These are phyloP conservation scores for Chymomyza costata DNA, from an alignment of 1,140 invertebrate species.

Conservation along the genomic window DNA sequence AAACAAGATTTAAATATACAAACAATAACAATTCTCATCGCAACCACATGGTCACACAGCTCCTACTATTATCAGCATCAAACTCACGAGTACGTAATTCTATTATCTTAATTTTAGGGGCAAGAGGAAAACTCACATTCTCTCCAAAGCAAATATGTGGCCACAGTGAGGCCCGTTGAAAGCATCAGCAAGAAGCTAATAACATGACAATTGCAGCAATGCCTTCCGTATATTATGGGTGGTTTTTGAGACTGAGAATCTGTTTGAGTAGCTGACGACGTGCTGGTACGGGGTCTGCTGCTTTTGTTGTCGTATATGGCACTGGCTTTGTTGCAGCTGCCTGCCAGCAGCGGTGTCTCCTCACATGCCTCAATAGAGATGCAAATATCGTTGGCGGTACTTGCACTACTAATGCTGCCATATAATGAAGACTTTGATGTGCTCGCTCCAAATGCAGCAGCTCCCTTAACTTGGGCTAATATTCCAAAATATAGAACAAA, in stretches of 20 bases:
- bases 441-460: too few relatives aligned
- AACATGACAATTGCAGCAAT: constrained; percentile 45
- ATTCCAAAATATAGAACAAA: neutral
- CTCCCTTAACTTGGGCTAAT: too few relatives aligned
- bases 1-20: too few relatives aligned
- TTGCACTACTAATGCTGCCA: neutral
- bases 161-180: constrained; percentile 26
- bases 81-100: too few relatives aligned
- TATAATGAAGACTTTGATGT: neutral
- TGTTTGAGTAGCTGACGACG: constrained; percentile 9
- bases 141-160: constrained; percentile 54
- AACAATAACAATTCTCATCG: constrained; percentile 21
- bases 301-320: neutral
- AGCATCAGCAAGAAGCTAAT: constrained; percentile 46
- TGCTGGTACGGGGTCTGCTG: neutral
- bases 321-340: too few relatives aligned
- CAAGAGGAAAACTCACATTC: constrained; percentile 46
- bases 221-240: too few relatives aligned
- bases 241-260: constrained; percentile 14
- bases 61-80: too few relatives aligned
- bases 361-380: constrained; percentile 36
- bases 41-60: constrained; percentile 11
- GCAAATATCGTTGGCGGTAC: neutral
- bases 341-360: constrained; percentile 43
- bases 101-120: constrained; percentile 1